A percentile compares a stretch with the other conserved stretches of the same genome.
These are phyloP conservation scores for Otus sunia DNA, from an alignment of 2,113 vertebrate genomes.

Conservation along the genomic window DNA sequence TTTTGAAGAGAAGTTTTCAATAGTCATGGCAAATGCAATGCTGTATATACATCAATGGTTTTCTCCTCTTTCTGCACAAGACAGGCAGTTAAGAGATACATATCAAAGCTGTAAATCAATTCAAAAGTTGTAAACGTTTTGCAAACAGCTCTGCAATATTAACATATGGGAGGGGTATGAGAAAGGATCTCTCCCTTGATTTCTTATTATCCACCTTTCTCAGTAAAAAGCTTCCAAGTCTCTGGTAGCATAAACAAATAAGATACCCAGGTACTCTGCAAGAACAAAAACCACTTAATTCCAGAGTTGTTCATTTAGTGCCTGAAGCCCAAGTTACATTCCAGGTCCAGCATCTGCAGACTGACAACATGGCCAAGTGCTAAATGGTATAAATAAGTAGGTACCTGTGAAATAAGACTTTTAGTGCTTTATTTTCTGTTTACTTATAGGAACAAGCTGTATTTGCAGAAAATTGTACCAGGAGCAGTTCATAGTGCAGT, in stretches of 20 bases:
- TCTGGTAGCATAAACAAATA: neutral
- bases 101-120: neutral
- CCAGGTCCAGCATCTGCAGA: neutral
- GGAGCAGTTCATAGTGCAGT: neutral
- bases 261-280: neutral
- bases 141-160: neutral
- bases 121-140: neutral
- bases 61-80: neutral
- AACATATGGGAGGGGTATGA: neutral
- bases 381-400: rapidly evolving
- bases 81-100: neutral
- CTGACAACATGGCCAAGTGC: neutral
- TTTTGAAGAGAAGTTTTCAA: neutral
- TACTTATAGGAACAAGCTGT: neutral
- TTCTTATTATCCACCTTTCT: neutral
- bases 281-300: neutral
- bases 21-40: neutral
- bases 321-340: neutral
- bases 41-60: neutral
- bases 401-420: neutral
- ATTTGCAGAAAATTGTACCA: neutral
- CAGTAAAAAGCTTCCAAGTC: neutral
- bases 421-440: neutral
- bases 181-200: neutral
- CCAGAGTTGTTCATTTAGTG: neutral